Evolutionary conservation across 1,140 invertebrate species (phyloP).

Genomic region (Metaphire vulgaris): DNA sequence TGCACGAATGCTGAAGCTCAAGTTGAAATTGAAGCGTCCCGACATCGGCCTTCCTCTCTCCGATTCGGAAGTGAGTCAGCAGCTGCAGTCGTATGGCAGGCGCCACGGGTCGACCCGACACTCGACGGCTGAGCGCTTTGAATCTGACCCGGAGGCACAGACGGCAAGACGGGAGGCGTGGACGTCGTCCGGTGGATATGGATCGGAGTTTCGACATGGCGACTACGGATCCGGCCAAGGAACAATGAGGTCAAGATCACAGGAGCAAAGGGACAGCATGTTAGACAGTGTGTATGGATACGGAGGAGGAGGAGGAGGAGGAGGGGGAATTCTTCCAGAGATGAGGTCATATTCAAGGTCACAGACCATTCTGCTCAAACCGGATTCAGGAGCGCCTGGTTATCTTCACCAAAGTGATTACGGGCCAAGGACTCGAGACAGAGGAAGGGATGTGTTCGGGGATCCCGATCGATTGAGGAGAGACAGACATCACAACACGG

Average conservation of each 20-base stretch:
- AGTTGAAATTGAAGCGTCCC: conserved; percentile 46
- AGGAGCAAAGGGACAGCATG: not conserved
- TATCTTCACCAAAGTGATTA: not conserved
- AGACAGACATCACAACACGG: not conserved
- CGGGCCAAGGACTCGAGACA: not conserved
- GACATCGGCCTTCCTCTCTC: conserved; percentile 32
- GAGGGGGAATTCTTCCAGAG: too few species aligned
- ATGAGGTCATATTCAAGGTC: not conserved
- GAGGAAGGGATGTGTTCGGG: not conserved
- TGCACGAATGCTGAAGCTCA: conserved; percentile 63
- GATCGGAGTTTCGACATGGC: not conserved
- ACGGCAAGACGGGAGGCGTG: not conserved
- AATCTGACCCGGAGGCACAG: not conserved
- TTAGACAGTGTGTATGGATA: not conserved
- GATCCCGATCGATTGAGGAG: not conserved
- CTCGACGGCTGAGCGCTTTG: not conserved
- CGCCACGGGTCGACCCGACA: not conserved
- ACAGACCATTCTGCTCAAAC: not conserved
- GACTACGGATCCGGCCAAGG: not conserved
- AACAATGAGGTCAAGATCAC: not conserved
- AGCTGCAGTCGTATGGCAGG: not conserved
- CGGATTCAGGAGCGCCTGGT: not conserved
- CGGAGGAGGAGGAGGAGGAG: too few species aligned
- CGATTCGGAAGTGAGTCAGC: conserved; percentile 36
- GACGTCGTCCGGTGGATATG: not conserved